phyloP scores from a whole-genome alignment of 1,140 invertebrate genomes.

The Xylocopa sonorina region DNA sequence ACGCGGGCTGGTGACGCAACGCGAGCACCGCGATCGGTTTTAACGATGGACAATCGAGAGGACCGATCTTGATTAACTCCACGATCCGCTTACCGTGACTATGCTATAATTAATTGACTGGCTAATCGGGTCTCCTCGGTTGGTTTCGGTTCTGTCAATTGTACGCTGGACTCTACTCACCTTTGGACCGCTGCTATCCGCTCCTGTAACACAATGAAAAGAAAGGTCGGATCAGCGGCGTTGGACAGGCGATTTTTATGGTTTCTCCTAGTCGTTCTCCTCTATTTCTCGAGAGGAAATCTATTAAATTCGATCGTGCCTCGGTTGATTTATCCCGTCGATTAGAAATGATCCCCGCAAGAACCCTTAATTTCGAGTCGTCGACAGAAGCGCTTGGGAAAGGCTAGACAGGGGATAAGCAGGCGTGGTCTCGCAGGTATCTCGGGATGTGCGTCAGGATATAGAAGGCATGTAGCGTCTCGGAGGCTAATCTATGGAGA shows the following conservation, averaged over 20 bases:
- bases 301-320: neutral
- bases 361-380: slow-evolving; percentile 4
- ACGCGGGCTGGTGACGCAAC: neutral
- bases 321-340: slow-evolving; percentile 1
- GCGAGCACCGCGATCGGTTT: neutral
- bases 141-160: neutral
- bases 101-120: neutral
- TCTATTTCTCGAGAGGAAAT: too few relatives aligned
- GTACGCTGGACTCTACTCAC: slow-evolving; percentile 16
- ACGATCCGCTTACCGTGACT: neutral
- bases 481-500: slow-evolving; percentile 59
- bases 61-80: neutral
- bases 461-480: slow-evolving; percentile 18
- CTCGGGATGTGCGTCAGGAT: slow-evolving; percentile 8
- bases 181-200: neutral
- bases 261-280: neutral
- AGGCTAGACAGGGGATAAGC: neutral
- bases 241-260: neutral
- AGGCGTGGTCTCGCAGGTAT: slow-evolving; percentile 66
- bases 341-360: neutral
- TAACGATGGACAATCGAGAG: neutral
- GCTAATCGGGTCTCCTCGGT: neutral
- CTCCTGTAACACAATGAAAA: slow-evolving; percentile 38
- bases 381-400: neutral
- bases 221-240: neutral